A percentile compares a stretch with the other conserved stretches of the same genome.
Conservation (phyloP, 2,113 vertebrate species). For the Burhinus bistriatus region DNA sequence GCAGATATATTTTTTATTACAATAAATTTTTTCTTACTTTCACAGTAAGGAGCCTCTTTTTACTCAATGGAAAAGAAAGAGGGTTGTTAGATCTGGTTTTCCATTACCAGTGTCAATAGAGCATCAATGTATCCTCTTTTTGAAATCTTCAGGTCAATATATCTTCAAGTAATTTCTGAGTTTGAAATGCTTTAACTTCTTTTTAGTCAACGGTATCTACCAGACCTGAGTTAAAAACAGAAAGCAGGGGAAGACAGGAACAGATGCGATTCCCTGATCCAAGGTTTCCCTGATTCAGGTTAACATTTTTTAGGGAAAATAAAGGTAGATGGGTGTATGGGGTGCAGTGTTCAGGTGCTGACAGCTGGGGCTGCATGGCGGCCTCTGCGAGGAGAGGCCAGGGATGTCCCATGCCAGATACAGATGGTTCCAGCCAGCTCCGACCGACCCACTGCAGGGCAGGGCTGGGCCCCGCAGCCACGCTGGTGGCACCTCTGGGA, state of each 20-base stretch:
- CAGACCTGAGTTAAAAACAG: background rate
- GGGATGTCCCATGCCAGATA: accelerated
- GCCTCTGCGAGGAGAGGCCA: background rate
- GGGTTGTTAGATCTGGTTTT: background rate
- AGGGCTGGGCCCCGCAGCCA: background rate
- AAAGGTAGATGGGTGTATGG: background rate
- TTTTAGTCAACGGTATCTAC: background rate
- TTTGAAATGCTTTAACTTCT: background rate
- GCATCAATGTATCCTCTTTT: background rate
- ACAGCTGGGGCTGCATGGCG: accelerated
- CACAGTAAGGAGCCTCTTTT: background rate
- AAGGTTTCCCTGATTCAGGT: background rate
- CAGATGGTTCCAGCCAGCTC: background rate
- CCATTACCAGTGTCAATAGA: background rate
- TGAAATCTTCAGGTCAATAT: background rate
- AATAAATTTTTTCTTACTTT: background rate
- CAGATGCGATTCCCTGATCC: background rate
- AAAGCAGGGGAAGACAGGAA: background rate
- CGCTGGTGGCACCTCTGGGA: accelerated
- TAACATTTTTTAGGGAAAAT: background rate
- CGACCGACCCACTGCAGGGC: background rate
- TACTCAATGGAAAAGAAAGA: background rate
- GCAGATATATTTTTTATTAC: background rate
- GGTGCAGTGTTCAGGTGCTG: background rate
- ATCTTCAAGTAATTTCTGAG: background rate